Conservation (phyloP, 1,140 invertebrate genomes). For the Bacillus rossius region DNA sequence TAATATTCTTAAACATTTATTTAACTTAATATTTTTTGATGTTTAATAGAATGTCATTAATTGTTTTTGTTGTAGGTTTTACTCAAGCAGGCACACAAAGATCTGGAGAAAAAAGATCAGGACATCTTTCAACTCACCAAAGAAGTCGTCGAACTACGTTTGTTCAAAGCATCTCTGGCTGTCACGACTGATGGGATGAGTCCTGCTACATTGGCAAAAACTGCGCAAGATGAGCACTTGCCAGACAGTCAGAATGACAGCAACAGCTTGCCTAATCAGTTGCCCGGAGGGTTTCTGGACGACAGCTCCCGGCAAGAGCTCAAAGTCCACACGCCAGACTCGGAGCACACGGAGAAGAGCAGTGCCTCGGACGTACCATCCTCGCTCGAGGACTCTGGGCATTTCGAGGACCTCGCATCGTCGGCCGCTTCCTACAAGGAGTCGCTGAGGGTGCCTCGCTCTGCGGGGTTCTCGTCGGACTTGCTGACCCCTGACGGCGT, state of each 20-base stretch:
- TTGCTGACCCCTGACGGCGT: constrained; percentile 34
- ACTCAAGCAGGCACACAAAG: constrained; percentile 62
- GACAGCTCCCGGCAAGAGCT: no score
- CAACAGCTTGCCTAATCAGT: background rate
- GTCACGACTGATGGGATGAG: constrained; percentile 31
- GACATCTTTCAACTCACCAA: constrained; percentile 75
- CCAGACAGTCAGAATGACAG: background rate
- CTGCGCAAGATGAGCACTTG: no score
- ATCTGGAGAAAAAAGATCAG: constrained; percentile 70
- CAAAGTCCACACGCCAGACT: constrained; percentile 12
- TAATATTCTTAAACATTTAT: no score
- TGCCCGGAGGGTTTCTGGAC: no score
- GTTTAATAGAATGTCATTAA: background rate
- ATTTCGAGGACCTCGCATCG: constrained; percentile 72
- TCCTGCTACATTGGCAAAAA: no score
- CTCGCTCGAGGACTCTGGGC: constrained; percentile 77
- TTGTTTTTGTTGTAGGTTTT: constrained; percentile 47
- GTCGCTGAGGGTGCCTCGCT: background rate
- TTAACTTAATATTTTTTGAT: no score
- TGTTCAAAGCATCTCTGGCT: constrained; percentile 67
- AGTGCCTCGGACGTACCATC: constrained; percentile 18
- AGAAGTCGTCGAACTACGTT: constrained; percentile 71
- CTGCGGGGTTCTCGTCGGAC: background rate
- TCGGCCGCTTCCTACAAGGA: constrained; percentile 43
- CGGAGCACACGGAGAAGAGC: background rate